These are phyloP conservation scores for Sapayoa aenigma DNA, from an alignment of 2,113 vertebrate genomes.

Conservation along the genomic window DNA sequence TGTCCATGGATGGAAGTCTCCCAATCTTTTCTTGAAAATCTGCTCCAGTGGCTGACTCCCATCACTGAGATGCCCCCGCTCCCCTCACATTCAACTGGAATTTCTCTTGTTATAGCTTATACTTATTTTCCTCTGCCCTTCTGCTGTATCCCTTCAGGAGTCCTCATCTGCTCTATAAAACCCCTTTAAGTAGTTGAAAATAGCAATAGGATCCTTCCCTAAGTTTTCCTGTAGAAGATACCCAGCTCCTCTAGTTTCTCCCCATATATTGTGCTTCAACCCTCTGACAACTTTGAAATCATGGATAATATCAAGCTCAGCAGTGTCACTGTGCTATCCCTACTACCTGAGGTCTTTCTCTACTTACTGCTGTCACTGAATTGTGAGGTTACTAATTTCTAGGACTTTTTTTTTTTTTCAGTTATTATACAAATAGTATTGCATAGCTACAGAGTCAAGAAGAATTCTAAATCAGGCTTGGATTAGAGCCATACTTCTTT, in stretches of 20 bases:
- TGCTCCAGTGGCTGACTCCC: background rate
- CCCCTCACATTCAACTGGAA: background rate
- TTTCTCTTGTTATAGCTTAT: background rate
- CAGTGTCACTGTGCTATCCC: background rate
- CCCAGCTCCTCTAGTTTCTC: background rate
- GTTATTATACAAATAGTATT: background rate
- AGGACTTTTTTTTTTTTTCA: background rate
- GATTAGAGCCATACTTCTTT: background rate
- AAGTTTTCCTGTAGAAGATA: background rate
- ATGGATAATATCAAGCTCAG: background rate
- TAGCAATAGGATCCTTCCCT: fast-evolving
- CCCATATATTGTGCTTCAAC: background rate
- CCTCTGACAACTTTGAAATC: background rate
- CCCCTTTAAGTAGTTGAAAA: background rate
- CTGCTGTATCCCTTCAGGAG: fast-evolving
- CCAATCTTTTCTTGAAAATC: background rate
- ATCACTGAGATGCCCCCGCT: fast-evolving
- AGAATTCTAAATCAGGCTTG: background rate
- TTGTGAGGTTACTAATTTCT: background rate
- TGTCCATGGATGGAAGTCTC: background rate
- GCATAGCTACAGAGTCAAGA: background rate
- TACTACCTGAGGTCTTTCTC: background rate
- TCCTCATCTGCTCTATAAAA: background rate
- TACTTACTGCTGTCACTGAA: background rate
- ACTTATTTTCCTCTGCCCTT: background rate